Percentiles rank a stretch among this genome's conserved stretches.
These are phyloP conservation scores for Pseudochaenichthys georgianus DNA, from an alignment of 2,797 vertebrate genomes.

Conservation along the genomic window DNA sequence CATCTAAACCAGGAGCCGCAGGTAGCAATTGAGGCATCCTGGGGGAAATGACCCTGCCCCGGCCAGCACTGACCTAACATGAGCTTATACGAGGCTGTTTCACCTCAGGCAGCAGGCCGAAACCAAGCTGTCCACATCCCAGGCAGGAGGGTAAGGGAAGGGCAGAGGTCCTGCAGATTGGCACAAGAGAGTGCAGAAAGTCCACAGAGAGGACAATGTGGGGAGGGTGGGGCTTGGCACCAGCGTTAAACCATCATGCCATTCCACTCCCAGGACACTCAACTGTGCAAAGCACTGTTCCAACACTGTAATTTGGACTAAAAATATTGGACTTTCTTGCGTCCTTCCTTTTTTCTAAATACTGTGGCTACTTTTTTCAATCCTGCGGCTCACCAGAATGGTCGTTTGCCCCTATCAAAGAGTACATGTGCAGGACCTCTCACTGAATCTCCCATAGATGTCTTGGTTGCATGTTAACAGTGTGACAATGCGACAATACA, in stretches of 20 bases:
- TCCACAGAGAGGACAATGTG: slow-evolving; percentile 83
- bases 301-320: slow-evolving; percentile 91
- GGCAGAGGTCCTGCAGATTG: slow-evolving; percentile 73
- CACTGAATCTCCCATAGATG: slow-evolving; percentile 76
- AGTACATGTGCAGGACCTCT: slow-evolving; percentile 83
- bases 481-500: slow-evolving; percentile 42
- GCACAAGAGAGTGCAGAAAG: slow-evolving; percentile 76
- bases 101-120: slow-evolving; percentile 47
- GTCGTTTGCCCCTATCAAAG: slow-evolving; percentile 86
- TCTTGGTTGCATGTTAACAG: slow-evolving; percentile 57
- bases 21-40: slow-evolving; percentile 32
- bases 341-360: slow-evolving; percentile 87
- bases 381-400: slow-evolving; percentile 86
- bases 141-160: slow-evolving; percentile 57
- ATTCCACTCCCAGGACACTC: slow-evolving; percentile 88
- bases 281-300: slow-evolving; percentile 86
- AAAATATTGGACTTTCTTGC: slow-evolving; percentile 91
- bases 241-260: slow-evolving; percentile 83
- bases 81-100: slow-evolving; percentile 58
- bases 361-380: slow-evolving; percentile 83
- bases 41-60: slow-evolving; percentile 48
- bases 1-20: slow-evolving; percentile 32
- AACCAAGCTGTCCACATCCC: slow-evolving; percentile 41
- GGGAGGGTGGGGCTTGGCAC: slow-evolving; percentile 87
- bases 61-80: slow-evolving; percentile 50